Conservation (phyloP, 2,797 vertebrate species). For the Gymnocypris eckloni region DNA sequence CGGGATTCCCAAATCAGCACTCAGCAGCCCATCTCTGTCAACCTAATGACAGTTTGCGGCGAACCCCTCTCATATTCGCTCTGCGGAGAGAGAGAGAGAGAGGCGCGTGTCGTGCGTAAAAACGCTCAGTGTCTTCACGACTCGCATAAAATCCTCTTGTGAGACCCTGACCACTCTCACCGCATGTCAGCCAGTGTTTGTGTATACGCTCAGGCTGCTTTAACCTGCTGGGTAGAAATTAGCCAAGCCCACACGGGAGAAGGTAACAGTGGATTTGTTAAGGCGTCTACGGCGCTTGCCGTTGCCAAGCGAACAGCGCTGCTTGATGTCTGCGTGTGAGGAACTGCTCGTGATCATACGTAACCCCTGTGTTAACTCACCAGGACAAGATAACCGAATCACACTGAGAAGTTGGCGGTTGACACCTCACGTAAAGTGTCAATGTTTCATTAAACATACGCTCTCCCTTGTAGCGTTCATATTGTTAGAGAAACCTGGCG, state of each 20-base stretch:
- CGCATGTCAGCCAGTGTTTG: conserved; percentile 4
- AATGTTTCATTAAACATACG: not conserved
- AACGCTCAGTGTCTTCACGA: conserved; percentile 8
- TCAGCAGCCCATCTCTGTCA: conserved; percentile 68
- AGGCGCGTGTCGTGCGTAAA: conserved; percentile 8
- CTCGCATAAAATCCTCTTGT: conserved; percentile 7
- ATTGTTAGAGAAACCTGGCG: conserved; percentile 3
- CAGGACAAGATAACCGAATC: not conserved
- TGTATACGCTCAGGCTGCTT: not conserved
- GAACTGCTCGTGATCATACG: conserved; percentile 36
- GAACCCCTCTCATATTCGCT: conserved; percentile 63
- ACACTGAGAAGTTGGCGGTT: not conserved
- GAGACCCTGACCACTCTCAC: not conserved
- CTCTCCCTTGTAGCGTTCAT: not conserved
- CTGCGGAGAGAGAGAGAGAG: conserved; percentile 37
- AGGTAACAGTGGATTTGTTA: not conserved
- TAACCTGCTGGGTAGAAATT: not conserved
- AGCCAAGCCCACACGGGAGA: not conserved
- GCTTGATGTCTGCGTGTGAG: conserved; percentile 11
- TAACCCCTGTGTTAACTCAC: conserved; percentile 3
- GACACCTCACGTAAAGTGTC: not conserved
- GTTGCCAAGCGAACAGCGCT: conserved; percentile 59
- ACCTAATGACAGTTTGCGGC: conserved; percentile 64
- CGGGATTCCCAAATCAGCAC: conserved; percentile 71
- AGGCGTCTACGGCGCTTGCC: conserved; percentile 19